Evolutionary conservation across 2,888 invertebrate species (phyloP), one percentile per base, ranked within the genome.

Genomic region (Rhagophthalmus giganteus): DNA sequence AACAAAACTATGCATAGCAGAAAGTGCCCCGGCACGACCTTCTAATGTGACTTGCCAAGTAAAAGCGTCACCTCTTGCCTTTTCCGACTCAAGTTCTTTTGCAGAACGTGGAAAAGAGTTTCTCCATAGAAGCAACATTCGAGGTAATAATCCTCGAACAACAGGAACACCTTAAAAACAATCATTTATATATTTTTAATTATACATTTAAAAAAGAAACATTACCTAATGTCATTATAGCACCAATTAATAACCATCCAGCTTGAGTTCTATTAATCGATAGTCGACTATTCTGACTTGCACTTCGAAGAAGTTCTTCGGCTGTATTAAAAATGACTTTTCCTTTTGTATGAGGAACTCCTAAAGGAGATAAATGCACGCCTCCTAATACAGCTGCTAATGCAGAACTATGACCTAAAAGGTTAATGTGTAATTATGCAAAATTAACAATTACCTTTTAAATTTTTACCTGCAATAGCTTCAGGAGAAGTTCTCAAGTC

Each of bases 11-110:
- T 94, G 89, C 84, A 99, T 88, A 0, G 97, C 94, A 30, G 95
- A 94, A 7, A 99, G 76, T 1, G 98, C 98, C 0, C 98, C 98
- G 2, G 97, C 94, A 30, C 98, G 82, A 1, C 95, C 95, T 76
- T 98, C 97, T 44, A 99, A 76, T 0, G 97, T 96, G 28, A 98
- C 90, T 81, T 94, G 94, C 98, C 98, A 98, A n/a, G 98, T 98
- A 71, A 98, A 97, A 0, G 95, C 92, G 77, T 99, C 98, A 4
- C 95, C 90, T 66, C 98, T 81, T 9, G 92, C 87, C 65, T 96
- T 96, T 75, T 99, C 99, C 0, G 95, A 93, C 71, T 98, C 98
- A 9, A 99, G 79, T 74, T 99, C 99, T 70, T 98, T 97, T 26
- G 87, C 86, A 0, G 96, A 96, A 35, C 97, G 83, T 0, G 99